Percentiles rank a stretch among this genome's conserved stretches.
Conservation (phyloP, 2,888 invertebrate species). For the Deilephila elpenor region DNA sequence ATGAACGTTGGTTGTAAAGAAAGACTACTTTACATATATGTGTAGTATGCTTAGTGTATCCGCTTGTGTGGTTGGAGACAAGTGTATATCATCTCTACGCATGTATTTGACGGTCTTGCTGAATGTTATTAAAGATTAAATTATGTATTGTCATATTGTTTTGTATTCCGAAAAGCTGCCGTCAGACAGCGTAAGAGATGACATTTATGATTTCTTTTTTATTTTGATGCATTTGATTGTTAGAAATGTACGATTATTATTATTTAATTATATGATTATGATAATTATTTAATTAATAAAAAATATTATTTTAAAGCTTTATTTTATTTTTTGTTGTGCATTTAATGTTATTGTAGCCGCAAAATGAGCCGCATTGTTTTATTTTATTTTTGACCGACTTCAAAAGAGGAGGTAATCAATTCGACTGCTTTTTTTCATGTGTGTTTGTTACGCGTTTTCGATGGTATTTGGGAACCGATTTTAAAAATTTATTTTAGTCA, state of each 20-base stretch:
- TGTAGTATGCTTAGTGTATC: conserved; percentile 26
- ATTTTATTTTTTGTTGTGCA: conserved; percentile 1
- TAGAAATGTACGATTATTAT: conserved; percentile 27
- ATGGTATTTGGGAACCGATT: too few species aligned
- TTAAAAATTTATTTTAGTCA: too few species aligned
- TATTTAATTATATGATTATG: conserved; percentile 8
- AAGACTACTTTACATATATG: conserved; percentile 31
- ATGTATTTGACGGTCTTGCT: neutral
- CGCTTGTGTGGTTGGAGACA: conserved; percentile 17
- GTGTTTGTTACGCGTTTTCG: too few species aligned
- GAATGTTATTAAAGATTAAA: neutral
- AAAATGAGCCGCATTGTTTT: neutral
- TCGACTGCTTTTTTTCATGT: too few species aligned
- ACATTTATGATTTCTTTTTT: neutral
- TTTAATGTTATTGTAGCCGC: neutral
- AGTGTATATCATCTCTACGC: neutral
- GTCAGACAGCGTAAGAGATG: neutral
- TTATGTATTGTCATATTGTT: neutral
- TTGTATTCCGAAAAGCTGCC: neutral
- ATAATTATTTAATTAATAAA: conserved; percentile 21
- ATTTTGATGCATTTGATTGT: conserved; percentile 29
- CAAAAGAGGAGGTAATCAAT: too few species aligned
- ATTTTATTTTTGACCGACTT: neutral
- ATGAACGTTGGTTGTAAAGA: conserved; percentile 44
- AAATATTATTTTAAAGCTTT: neutral